A percentile compares a stretch with the other conserved stretches of the same genome.
Evolutionary conservation across 1,140 invertebrate species (phyloP).

Genomic region (Diprion similis): DNA sequence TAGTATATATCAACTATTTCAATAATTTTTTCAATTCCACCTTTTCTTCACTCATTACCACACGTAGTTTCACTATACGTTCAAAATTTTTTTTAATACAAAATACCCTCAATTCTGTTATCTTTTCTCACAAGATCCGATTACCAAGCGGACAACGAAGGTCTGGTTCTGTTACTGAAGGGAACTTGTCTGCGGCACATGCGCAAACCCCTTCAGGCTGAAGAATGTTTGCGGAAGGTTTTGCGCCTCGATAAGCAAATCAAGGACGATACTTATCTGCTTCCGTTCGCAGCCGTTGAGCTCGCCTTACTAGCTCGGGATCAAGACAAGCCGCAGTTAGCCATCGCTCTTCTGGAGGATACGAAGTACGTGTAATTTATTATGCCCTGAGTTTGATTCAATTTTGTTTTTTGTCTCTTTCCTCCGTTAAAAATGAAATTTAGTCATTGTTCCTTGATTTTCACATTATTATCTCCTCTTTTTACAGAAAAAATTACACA

Average conservation of each 20-base stretch:
- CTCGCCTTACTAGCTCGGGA: slow-evolving; percentile 79
- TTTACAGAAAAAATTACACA: slow-evolving; percentile 84
- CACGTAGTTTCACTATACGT: background rate
- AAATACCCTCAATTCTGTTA: background rate
- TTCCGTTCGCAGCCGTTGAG: slow-evolving; percentile 89
- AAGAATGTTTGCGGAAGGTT: slow-evolving; percentile 77
- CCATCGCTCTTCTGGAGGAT: slow-evolving; percentile 78
- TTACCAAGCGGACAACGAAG: slow-evolving; percentile 80
- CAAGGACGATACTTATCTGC: slow-evolving; percentile 83
- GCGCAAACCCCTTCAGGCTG: slow-evolving; percentile 74
- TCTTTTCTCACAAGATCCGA: slow-evolving; percentile 56
- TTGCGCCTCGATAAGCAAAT: slow-evolving; percentile 77
- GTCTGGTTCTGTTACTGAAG: slow-evolving; percentile 79
- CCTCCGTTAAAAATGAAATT: background rate
- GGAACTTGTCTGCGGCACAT: slow-evolving; percentile 84
- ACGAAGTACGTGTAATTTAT: slow-evolving; percentile 72
- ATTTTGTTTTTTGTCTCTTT: slow-evolving; percentile 7
- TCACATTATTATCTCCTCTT: slow-evolving; percentile 31
- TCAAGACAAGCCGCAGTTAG: slow-evolving; percentile 71
- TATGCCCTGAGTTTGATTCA: background rate
- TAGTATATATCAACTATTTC: slow-evolving; percentile 25
- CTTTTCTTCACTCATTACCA: background rate
- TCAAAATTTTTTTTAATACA: slow-evolving; percentile 19
- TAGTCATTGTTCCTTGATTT: background rate
- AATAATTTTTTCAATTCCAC: background rate